Base-by-base conservation (phyloP, 2,888 invertebrate species). In the Euproctis similis region DNA sequence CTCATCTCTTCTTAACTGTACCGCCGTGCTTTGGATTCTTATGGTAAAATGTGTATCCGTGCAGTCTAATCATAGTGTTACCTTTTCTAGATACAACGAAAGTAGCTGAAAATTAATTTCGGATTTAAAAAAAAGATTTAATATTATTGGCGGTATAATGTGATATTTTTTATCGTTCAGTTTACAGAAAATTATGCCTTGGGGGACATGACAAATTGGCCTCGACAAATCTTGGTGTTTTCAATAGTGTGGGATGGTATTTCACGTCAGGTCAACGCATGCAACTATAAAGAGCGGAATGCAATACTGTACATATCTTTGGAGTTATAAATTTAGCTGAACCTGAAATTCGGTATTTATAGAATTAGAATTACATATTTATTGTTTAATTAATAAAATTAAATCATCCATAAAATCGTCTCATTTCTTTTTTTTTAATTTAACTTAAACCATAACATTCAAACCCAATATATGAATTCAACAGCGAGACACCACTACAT, bases 71-170 rank as follows among this genome's bases (percentile, higher is more conserved):
- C 30, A 46, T 19, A 3, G 28, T 30, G 0, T 44, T 50, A 6
- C 51, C 51, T 17, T 26, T 35, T 26, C 26, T 30, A 1, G 49
- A 50, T 6, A 22, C 39, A 1, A 46, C 32, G 10, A 46, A 49
- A 2, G 20, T 21, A 1, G 39, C 48, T 49, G 34, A 1, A 39
- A 42, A 10, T 10, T 4, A 20, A 20, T 9, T 4, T 14, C 4
- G 14, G 6, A 4, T 14, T 14, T 4, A 14, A 4, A 4, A 14
- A 14, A 14, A n/a, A n/a, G n/a, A n/a, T n/a, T 14, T 14, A 14
- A 4, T 4, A 14, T 4, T 14, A n/a, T n/a, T n/a, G n/a, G n/a
- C n/a, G n/a, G n/a, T n/a, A n/a, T n/a, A n/a, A n/a, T n/a, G n/a
- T n/a, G n/a, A n/a, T n/a, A n/a, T n/a, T n/a, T n/a, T n/a, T n/a